Evolutionary conservation across 2,113 vertebrate genomes (phyloP).

Genomic region (Loxodonta africana): DNA sequence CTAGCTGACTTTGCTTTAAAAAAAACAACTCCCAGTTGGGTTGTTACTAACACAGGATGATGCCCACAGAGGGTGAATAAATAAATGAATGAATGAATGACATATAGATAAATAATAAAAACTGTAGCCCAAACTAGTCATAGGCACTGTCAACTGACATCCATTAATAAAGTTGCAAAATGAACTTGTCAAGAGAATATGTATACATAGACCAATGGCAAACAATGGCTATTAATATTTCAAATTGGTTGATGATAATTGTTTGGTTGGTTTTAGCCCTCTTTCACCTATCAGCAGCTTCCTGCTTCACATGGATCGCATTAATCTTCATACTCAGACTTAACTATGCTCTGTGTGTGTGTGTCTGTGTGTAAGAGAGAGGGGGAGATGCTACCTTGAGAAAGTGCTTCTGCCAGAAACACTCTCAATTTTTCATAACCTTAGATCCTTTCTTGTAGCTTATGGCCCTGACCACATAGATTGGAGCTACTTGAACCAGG

Average conservation of each 20-base stretch:
- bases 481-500: conserved; percentile 45
- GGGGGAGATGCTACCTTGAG: neutral
- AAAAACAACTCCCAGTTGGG: neutral
- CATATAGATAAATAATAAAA: conserved; percentile 50
- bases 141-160: neutral
- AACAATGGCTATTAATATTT: conserved; percentile 36
- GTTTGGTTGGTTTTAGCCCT: conserved; percentile 23
- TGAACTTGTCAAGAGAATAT: neutral
- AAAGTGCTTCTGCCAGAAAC: conserved; percentile 15
- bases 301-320: neutral
- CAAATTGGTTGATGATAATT: conserved; percentile 31
- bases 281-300: conserved; percentile 13
- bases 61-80: neutral
- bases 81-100: conserved; percentile 45
- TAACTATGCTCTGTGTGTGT: neutral
- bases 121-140: neutral
- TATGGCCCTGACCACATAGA: conserved; percentile 29
- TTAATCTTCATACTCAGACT: conserved; percentile 1
- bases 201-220: neutral
- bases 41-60: conserved; percentile 14
- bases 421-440: conserved; percentile 41
- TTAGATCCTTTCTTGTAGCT: conserved; percentile 17
- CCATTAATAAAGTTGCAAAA: neutral
- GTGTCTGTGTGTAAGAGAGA: neutral
- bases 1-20: conserved; percentile 1